Conservation (phyloP, 2,113 vertebrate genomes). For the Tragelaphus scriptus region DNA sequence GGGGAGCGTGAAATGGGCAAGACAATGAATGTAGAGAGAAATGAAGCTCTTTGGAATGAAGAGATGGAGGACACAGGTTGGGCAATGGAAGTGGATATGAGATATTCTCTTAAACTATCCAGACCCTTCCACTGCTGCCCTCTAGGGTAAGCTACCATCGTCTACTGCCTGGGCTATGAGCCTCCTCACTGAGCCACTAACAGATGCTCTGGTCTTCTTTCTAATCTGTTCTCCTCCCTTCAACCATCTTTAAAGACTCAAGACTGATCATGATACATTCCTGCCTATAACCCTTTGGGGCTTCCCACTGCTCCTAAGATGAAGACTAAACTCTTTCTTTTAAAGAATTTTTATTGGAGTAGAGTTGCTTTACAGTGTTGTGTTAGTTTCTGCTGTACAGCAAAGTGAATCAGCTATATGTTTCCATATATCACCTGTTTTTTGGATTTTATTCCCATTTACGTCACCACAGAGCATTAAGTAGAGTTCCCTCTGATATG, state of each 20-base stretch:
- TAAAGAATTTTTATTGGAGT: not conserved
- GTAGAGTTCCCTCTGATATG: not conserved
- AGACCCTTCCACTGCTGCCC: not conserved
- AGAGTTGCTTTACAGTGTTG: not conserved
- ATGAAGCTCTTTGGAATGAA: not conserved
- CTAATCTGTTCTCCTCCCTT: not conserved
- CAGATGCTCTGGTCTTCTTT: not conserved
- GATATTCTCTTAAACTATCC: not conserved
- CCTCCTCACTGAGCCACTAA: not conserved
- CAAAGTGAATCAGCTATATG: not conserved
- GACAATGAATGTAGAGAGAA: conserved; percentile 14
- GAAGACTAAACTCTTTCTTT: not conserved
- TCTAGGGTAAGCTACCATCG: not conserved
- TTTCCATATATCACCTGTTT: not conserved
- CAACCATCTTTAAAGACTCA: not conserved
- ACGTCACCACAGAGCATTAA: not conserved
- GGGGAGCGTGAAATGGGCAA: not conserved
- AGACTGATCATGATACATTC: not conserved
- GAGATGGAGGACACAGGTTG: not conserved
- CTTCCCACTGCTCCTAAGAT: not conserved
- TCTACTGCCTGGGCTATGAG: not conserved
- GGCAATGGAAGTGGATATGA: not conserved
- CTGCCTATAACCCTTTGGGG: not conserved
- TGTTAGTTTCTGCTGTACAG: not conserved
- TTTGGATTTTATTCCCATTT: not conserved